Percentiles rank a stretch among this genome's conserved stretches.
Conservation (phyloP, 2,888 invertebrate genomes). For the Drosophila picticornis region DNA sequence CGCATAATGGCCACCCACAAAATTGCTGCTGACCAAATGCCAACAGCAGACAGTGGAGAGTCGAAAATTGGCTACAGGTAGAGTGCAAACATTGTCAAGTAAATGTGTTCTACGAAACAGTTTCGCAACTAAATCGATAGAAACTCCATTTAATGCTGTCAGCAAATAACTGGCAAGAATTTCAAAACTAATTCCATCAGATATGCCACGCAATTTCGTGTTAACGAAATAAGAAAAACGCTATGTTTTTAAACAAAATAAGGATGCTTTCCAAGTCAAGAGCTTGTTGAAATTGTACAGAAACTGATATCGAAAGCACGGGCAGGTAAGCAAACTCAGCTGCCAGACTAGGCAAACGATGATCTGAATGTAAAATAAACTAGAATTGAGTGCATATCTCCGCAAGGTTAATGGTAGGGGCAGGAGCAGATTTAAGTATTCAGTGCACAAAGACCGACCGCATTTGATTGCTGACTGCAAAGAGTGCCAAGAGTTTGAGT, state of each 20-base stretch:
- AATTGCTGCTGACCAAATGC: slow-evolving; percentile 69
- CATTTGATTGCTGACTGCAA: slow-evolving; percentile 20
- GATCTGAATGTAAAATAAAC: slow-evolving; percentile 74
- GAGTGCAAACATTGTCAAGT: slow-evolving; percentile 47
- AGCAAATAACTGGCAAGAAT: background rate
- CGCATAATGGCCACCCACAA: slow-evolving; percentile 46
- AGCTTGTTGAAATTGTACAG: slow-evolving; percentile 2
- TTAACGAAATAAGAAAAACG: background rate
- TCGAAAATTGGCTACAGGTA: slow-evolving; percentile 77
- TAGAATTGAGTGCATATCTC: slow-evolving; percentile 67
- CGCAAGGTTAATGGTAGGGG: slow-evolving; percentile 12
- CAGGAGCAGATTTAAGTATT: slow-evolving; percentile 38
- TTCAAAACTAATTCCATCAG: background rate
- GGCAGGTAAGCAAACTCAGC: slow-evolving; percentile 62
- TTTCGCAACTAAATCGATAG: slow-evolving; percentile 18
- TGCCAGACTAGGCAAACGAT: slow-evolving; percentile 53
- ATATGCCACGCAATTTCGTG: background rate
- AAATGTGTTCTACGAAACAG: slow-evolving; percentile 21
- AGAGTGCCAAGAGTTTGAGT: background rate
- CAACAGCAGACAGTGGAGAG: slow-evolving; percentile 56
- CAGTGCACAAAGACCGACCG: slow-evolving; percentile 33
- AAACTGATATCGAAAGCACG: slow-evolving; percentile 1
- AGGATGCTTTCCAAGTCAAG: background rate
- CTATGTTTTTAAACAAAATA: background rate
- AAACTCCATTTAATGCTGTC: background rate